Conservation (phyloP, 2,888 invertebrate genomes). For the Elgonia sp. region DNA sequence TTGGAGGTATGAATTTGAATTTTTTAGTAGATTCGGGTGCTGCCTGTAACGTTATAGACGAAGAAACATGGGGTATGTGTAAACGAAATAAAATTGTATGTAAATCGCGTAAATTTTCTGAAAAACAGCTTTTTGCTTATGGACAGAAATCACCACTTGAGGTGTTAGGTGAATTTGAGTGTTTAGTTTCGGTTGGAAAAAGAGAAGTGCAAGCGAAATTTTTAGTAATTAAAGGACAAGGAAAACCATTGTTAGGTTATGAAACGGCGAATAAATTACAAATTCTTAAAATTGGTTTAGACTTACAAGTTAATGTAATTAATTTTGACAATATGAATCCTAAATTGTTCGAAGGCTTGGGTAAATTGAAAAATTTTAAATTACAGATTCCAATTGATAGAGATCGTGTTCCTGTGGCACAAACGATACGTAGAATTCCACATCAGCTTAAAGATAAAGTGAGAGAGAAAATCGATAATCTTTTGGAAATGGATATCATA, state of each 20-base stretch:
- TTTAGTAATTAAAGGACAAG: constrained; percentile 56
- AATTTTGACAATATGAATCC: neutral
- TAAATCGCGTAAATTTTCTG: constrained; percentile 64
- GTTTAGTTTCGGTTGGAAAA: constrained; percentile 64
- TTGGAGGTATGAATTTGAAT: constrained; percentile 72
- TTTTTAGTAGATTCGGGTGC: constrained; percentile 75
- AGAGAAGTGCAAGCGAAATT: constrained; percentile 59
- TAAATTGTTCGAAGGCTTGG: neutral
- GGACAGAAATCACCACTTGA: constrained; percentile 63
- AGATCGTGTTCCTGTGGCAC: constrained; percentile 64
- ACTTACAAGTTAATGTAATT: constrained; percentile 38
- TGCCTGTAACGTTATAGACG: constrained; percentile 74
- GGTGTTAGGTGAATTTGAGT: constrained; percentile 76
- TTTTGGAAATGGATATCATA: constrained; percentile 78
- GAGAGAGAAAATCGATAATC: constrained; percentile 72
- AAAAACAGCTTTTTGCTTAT: constrained; percentile 74
- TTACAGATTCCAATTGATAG: constrained; percentile 79
- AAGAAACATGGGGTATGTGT: constrained; percentile 72
- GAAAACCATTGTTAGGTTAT: constrained; percentile 73
- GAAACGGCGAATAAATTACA: constrained; percentile 67
- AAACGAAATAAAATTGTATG: constrained; percentile 58
- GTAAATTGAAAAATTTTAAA: constrained; percentile 80
- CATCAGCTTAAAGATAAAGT: constrained; percentile 71
- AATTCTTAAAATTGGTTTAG: constrained; percentile 74
- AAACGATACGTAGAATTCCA: constrained; percentile 63